phyloP scores from a whole-genome alignment of 2,888 invertebrate genomes.

The Chorisops tibialis region DNA sequence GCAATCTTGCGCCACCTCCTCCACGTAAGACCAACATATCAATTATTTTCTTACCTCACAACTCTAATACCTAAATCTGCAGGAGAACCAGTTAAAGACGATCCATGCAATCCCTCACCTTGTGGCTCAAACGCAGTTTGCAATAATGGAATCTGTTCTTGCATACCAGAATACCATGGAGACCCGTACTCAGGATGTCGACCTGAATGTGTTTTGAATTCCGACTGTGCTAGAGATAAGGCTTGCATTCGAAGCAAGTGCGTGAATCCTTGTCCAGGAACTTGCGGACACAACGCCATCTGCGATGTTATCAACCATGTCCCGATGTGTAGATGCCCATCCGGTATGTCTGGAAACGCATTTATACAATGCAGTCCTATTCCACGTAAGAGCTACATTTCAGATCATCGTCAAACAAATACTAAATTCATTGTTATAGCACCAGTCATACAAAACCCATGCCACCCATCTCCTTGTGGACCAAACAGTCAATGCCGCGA shows the following conservation, averaged over 20 bases:
- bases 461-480: slow-evolving; percentile 67
- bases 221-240: slow-evolving; percentile 66
- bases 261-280: slow-evolving; percentile 72
- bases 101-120: slow-evolving; percentile 71
- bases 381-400: slow-evolving; percentile 43
- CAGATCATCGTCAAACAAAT: background rate
- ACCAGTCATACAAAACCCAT: slow-evolving; percentile 53
- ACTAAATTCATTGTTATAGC: slow-evolving; percentile 35
- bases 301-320: slow-evolving; percentile 76
- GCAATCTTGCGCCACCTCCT: slow-evolving; percentile 56
- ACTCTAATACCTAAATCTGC: background rate
- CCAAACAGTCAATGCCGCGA: slow-evolving; percentile 73
- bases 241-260: slow-evolving; percentile 74
- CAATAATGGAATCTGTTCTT: slow-evolving; percentile 62
- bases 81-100: slow-evolving; percentile 43
- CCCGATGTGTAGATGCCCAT: slow-evolving; percentile 70
- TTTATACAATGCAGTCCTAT: slow-evolving; percentile 56
- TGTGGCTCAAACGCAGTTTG: slow-evolving; percentile 75
- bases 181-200: slow-evolving; percentile 74
- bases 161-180: slow-evolving; percentile 66
- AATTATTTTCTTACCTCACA: background rate
- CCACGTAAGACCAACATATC: slow-evolving; percentile 40
- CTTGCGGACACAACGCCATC: slow-evolving; percentile 71
- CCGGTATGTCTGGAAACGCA: slow-evolving; percentile 72
- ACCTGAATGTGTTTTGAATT: slow-evolving; percentile 75